Evolutionary conservation across 2,888 invertebrate genomes (phyloP).

Genomic region (Scaptomyza tumidula): DNA sequence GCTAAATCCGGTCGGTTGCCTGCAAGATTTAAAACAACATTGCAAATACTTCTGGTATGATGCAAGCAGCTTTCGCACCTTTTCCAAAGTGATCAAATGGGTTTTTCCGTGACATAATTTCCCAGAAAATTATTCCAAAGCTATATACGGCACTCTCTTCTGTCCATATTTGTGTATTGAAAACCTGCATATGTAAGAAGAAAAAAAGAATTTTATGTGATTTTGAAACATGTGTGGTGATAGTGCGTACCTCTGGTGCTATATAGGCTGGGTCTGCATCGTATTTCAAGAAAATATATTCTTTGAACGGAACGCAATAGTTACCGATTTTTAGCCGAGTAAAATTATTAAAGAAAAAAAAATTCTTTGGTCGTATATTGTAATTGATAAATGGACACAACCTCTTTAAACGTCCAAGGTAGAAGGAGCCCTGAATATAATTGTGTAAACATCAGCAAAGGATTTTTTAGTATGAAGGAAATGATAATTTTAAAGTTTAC

Average conservation of each 20-base stretch:
- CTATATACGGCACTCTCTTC: background rate
- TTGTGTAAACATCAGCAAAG: too few relatives aligned
- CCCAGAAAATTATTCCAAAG: slow-evolving; percentile 19
- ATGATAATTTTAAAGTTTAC: background rate
- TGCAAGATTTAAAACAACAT: background rate
- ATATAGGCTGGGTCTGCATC: background rate
- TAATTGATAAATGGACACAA: background rate
- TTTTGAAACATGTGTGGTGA: background rate
- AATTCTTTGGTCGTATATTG: slow-evolving; percentile 1
- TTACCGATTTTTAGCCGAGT: slow-evolving; percentile 5
- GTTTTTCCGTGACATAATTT: slow-evolving; percentile 6
- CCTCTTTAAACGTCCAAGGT: background rate
- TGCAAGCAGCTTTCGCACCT: background rate
- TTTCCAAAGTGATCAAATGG: background rate
- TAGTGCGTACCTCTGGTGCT: slow-evolving; percentile 15
- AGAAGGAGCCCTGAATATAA: too few relatives aligned
- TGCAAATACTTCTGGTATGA: background rate
- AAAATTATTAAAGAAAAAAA: slow-evolving; percentile 6
- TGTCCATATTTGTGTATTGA: background rate
- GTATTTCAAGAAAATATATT: background rate
- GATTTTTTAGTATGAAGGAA: too few relatives aligned
- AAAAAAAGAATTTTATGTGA: background rate
- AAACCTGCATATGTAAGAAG: background rate
- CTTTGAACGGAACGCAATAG: background rate
- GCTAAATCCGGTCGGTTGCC: slow-evolving; percentile 4